Evolutionary conservation across 2,113 vertebrate species (phyloP).

Genomic region (Cricetomys ansorgei): DNA sequence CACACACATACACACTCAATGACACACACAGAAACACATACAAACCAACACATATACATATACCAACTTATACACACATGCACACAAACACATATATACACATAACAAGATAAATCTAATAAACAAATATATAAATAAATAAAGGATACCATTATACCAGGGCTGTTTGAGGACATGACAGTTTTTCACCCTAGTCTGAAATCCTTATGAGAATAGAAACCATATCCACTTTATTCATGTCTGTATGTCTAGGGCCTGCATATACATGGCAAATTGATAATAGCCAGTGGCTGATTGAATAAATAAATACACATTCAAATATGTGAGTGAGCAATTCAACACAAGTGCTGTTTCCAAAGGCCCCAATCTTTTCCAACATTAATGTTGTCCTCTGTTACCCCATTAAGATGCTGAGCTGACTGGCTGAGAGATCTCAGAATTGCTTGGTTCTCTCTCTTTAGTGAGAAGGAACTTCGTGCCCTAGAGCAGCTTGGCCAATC

Average conservation of each 20-base stretch:
- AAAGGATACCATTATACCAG: not conserved
- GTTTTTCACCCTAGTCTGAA: not conserved
- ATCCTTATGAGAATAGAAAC: not conserved
- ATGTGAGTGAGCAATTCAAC: not conserved
- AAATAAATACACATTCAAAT: not conserved
- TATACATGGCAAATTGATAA: not conserved
- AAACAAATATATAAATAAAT: not conserved
- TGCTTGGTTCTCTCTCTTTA: not conserved
- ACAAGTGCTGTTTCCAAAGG: not conserved
- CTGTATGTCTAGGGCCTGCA: not conserved
- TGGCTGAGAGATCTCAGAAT: not conserved
- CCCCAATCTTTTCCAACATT: not conserved
- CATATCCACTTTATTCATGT: not conserved
- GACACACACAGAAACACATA: not conserved
- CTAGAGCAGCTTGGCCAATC: not conserved
- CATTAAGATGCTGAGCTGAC: not conserved
- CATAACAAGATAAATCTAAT: not conserved
- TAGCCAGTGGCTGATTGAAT: not conserved
- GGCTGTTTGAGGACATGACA: not conserved
- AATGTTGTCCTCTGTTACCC: not conserved
- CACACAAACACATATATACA: not conserved
- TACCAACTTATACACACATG: no score
- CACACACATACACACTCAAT: not conserved
- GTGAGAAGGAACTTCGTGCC: not conserved
- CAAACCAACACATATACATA: not conserved